Evolutionary conservation across 2,888 invertebrate genomes (phyloP), one percentile per base, ranked within the genome.

Genomic region (Heliconius cydno): DNA sequence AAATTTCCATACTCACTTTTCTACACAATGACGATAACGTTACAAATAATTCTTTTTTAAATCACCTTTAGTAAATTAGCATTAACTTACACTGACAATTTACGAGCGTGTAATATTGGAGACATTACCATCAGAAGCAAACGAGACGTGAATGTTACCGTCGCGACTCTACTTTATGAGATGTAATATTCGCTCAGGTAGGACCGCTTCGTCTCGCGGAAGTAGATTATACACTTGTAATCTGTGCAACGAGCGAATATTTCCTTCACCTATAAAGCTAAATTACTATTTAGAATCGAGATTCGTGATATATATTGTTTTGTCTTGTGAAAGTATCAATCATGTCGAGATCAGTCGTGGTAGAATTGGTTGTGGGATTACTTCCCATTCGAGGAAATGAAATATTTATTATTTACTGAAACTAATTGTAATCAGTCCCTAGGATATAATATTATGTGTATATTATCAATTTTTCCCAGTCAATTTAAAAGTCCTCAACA

Each of bases 41-140:
- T 38, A 38, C 65, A 65, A 65, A 75, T 65, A 65, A 75, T 65
- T 3, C 41, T 22, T 75, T 75, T 66, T 75, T 75, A 75, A 46
- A 75, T 75, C 12, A 66, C 66, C 66, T 41, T n/a, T 41, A 66
- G 41, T 75, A 75, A 75, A 66, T 75, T 75, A 75, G 75, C 73
- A 74, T 70, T 67, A 79, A 83, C 86, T 84, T 85, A 86, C 85
- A 84, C 83, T 87, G 86, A 87, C 87, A 90, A 91, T 92, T 92
- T 92, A 93, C 91, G 89, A 86, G 87, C 89, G 87, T 91, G 92
- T 93, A 92, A 93, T 92, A 93, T 92, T 89, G 88, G 89, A 91
- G 92, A 91, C 90, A 92, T 92, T 92, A 91, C 90, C 87, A 88
- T 89, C 88, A 87, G 87, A 89, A 89, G 90, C 87, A 88, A 90